These are phyloP conservation scores for Carapus acus DNA, from an alignment of 2,797 vertebrate genomes.

Conservation along the genomic window DNA sequence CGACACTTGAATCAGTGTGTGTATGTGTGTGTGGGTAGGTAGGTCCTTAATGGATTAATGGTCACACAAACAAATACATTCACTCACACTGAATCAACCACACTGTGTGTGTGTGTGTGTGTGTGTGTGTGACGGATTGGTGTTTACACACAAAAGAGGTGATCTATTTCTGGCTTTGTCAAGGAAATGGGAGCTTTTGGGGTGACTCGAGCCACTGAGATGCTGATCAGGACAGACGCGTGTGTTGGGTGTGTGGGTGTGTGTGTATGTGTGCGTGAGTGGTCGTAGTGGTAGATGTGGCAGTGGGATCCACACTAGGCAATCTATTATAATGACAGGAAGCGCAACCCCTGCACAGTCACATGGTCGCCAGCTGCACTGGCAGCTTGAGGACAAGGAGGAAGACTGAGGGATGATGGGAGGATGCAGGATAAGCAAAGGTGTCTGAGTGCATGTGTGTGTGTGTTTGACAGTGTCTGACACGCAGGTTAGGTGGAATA, in stretches of 20 bases:
- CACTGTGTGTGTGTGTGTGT: conserved; percentile 39
- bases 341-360: conserved; percentile 81
- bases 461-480: conserved; percentile 13
- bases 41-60: no score
- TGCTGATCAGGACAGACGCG: conserved; percentile 81
- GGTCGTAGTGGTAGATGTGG: conserved; percentile 71
- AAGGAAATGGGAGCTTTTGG: conserved; percentile 47
- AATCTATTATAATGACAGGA: conserved; percentile 99
- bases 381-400: conserved; percentile 65
- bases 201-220: conserved; percentile 76
- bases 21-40: no score
- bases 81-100: no score
- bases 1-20: no score
- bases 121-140: conserved; percentile 16
- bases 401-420: conserved; percentile 55
- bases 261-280: background rate
- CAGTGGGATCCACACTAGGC: conserved; percentile 90
- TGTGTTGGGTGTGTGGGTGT: conserved; percentile 38
- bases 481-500: no score
- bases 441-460: conserved; percentile 10
- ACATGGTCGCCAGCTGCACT: conserved; percentile 95
- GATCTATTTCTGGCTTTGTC: conserved; percentile 70
- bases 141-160: conserved; percentile 79
- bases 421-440: conserved; percentile 16
- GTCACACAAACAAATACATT: no score